These are phyloP conservation scores for Phaethon lepturus DNA, from an alignment of 2,113 vertebrate genomes.

Conservation along the genomic window DNA sequence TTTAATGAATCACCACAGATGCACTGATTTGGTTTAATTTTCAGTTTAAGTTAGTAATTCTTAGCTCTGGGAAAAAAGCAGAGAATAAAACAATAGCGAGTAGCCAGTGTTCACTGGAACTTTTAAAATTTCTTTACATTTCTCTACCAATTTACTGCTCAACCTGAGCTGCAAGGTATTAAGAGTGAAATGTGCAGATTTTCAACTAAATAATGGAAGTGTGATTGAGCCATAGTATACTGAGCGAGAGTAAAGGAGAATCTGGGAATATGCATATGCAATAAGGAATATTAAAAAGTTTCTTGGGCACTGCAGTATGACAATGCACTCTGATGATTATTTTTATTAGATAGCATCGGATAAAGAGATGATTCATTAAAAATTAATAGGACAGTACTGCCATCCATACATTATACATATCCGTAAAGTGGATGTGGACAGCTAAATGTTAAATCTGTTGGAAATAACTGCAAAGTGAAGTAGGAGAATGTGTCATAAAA, in stretches of 20 bases:
- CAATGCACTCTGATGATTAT: slow-evolving; percentile 75
- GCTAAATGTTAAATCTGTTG: slow-evolving; percentile 73
- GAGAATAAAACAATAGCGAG: not conserved
- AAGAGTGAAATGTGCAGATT: slow-evolving; percentile 38
- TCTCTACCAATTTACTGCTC: slow-evolving; percentile 32
- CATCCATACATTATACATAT: slow-evolving; percentile 74
- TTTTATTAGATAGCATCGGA: slow-evolving; percentile 73
- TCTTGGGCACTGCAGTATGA: slow-evolving; percentile 69
- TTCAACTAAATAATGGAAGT: slow-evolving; percentile 69
- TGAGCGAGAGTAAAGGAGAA: not conserved
- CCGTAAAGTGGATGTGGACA: slow-evolving; percentile 73
- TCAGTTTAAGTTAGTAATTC: not conserved
- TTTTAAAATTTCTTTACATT: slow-evolving; percentile 12
- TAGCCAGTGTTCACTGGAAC: not conserved
- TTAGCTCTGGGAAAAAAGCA: not conserved
- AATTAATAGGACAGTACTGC: slow-evolving; percentile 70
- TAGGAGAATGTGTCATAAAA: slow-evolving; percentile 65
- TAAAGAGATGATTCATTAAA: slow-evolving; percentile 78
- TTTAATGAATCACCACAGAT: not conserved
- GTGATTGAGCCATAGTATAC: not conserved
- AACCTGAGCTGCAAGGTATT: not conserved
- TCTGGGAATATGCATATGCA: slow-evolving; percentile 47
- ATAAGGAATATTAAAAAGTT: slow-evolving; percentile 64
- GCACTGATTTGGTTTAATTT: not conserved
- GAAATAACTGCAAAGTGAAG: slow-evolving; percentile 75